phyloP scores from a whole-genome alignment of 2,888 invertebrate genomes.

The Catocala sponsa region DNA sequence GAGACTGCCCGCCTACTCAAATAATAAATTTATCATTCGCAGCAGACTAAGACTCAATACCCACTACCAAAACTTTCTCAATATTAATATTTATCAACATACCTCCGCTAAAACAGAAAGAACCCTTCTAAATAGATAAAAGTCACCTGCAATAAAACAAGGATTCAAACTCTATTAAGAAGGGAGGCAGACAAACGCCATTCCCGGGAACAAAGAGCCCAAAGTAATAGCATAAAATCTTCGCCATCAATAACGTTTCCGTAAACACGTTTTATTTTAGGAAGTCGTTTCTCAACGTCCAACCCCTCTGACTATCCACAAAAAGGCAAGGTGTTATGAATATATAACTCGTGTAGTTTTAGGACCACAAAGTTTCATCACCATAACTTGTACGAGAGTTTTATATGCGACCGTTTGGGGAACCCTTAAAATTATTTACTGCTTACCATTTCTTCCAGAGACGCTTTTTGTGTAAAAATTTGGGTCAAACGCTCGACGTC shows the following conservation, averaged over 20 bases:
- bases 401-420: constrained; percentile 44
- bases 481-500: constrained; percentile 31
- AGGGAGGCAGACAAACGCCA: constrained; percentile 32
- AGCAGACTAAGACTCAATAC: too few species aligned
- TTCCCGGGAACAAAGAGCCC: constrained; percentile 24
- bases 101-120: neutral
- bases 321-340: constrained; percentile 43
- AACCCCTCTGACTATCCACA: constrained; percentile 24
- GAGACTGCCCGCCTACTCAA: too few species aligned
- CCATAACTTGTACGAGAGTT: constrained; percentile 44
- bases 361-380: constrained; percentile 30
- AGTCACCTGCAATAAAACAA: constrained; percentile 44
- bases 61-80: too few species aligned
- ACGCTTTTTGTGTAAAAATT: constrained; percentile 37
- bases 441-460: constrained; percentile 23
- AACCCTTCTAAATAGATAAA: constrained; percentile 26
- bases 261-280: constrained; percentile 42
- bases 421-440: constrained; percentile 45
- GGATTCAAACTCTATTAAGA: constrained; percentile 37
- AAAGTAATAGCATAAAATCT: constrained; percentile 40
- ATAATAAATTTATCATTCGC: too few species aligned
- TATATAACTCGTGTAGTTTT: constrained; percentile 48
- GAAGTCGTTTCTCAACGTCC: constrained; percentile 48
- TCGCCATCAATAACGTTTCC: constrained; percentile 45
- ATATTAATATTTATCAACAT: neutral